Conservation (phyloP, 2,797 vertebrate genomes). For the Crocodylus rhombifer region DNA sequence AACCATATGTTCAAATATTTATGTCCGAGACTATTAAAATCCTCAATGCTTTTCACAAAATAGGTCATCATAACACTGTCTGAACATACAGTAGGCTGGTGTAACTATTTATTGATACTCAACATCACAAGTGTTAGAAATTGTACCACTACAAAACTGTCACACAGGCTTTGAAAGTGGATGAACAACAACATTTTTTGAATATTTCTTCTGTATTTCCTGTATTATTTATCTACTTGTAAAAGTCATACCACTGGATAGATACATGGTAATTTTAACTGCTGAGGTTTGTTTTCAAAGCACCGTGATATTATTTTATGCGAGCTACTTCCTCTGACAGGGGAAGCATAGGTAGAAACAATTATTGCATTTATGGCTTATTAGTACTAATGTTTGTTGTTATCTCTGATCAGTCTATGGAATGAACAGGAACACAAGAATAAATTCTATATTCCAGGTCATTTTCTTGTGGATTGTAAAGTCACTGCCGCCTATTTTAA, state of each 20-base stretch:
- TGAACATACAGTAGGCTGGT: neutral
- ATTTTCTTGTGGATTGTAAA: neutral
- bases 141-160: neutral
- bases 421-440: constrained; percentile 31
- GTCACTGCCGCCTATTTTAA: neutral
- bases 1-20: constrained; percentile 26
- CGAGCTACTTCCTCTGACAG: constrained; percentile 42
- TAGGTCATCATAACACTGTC: constrained; percentile 8
- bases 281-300: constrained; percentile 62
- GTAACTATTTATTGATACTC: neutral
- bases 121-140: constrained; percentile 19
- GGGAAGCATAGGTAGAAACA: constrained; percentile 53
- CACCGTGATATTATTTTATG: constrained; percentile 36
- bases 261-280: constrained; percentile 14
- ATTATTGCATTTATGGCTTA: constrained; percentile 53
- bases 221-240: neutral
- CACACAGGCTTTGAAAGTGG: constrained; percentile 1
- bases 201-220: constrained; percentile 24
- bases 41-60: constrained; percentile 48
- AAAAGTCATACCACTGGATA: constrained; percentile 37
- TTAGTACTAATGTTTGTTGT: constrained; percentile 29
- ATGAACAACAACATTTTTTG: neutral
- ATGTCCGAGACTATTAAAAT: constrained; percentile 36
- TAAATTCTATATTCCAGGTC: neutral
- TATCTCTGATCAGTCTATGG: constrained; percentile 28